Evolutionary conservation across 2,113 vertebrate genomes (phyloP).

Genomic region (Noctilio leporinus): DNA sequence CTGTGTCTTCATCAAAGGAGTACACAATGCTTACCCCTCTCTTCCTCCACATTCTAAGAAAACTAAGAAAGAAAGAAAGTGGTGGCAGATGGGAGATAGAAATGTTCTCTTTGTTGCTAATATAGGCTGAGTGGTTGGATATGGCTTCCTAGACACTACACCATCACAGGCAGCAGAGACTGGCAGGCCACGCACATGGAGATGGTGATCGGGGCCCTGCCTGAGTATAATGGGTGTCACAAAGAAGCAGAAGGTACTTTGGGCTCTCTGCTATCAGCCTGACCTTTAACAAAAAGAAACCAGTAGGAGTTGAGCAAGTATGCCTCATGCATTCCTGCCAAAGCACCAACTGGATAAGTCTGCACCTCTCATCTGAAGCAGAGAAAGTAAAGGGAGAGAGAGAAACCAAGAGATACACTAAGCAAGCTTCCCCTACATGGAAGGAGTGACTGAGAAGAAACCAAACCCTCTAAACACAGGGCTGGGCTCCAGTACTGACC

Average conservation of each 20-base stretch:
- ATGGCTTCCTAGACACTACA: not conserved
- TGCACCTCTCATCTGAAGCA: not conserved
- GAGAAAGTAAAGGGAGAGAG: not conserved
- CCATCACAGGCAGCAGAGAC: not conserved
- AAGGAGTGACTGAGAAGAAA: not conserved
- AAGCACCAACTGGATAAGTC: not conserved
- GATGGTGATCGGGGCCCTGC: not conserved
- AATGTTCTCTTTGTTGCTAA: not conserved
- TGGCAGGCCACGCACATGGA: too few relatives aligned
- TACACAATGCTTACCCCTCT: not conserved
- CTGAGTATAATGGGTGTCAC: not conserved
- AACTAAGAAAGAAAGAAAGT: not conserved
- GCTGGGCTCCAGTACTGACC: not conserved
- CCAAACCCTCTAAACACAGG: rapidly evolving
- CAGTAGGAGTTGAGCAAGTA: not conserved
- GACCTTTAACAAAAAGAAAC: not conserved
- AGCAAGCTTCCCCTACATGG: not conserved
- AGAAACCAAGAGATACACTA: not conserved
- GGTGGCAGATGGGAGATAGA: rapidly evolving
- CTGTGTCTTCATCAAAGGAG: not conserved
- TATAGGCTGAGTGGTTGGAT: not conserved
- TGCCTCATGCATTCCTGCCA: not conserved
- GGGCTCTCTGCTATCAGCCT: not conserved
- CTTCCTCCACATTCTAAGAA: not conserved
- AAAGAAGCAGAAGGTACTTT: not conserved